Percentiles rank a stretch among this genome's conserved stretches.
These are phyloP conservation scores for Ericerus pela DNA, from an alignment of 1,140 invertebrate species.

Conservation along the genomic window DNA sequence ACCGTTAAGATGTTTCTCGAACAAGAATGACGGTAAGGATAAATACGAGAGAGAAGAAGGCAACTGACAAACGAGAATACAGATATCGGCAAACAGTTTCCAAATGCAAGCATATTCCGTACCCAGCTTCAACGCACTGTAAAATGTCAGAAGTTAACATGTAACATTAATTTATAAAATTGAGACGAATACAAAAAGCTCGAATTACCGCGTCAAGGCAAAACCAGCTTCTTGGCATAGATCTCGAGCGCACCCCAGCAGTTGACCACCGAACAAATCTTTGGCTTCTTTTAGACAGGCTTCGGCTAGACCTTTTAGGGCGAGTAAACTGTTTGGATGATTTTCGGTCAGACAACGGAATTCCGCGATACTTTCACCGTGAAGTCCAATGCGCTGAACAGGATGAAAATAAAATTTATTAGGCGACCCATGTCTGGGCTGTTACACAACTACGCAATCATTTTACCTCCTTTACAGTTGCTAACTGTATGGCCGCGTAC, in stretches of 20 bases:
- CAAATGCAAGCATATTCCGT: neutral
- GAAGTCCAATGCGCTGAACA: slow-evolving; percentile 45
- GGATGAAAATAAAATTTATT: too few relatives aligned
- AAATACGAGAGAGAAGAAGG: neutral
- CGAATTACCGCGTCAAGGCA: slow-evolving; percentile 37
- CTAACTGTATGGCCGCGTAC: neutral
- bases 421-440: too few relatives aligned
- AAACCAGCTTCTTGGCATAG: slow-evolving; percentile 49
- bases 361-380: slow-evolving; percentile 49
- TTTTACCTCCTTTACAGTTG: slow-evolving; percentile 5
- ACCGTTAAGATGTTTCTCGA: neutral
- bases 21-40: neutral
- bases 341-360: slow-evolving; percentile 49
- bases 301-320: slow-evolving; percentile 61
- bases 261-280: slow-evolving; percentile 41
- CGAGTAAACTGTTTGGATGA: slow-evolving; percentile 50
- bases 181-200: neutral
- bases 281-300: slow-evolving; percentile 48
- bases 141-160: neutral
- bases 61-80: neutral
- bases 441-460: too few relatives aligned
- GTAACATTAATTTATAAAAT: neutral
- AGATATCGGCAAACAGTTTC: slow-evolving; percentile 1
- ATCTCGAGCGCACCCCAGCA: slow-evolving; percentile 48
- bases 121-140: neutral